Conservation (phyloP, 2,113 vertebrate genomes). For the Pseudorhombus dupliciocellatus region DNA sequence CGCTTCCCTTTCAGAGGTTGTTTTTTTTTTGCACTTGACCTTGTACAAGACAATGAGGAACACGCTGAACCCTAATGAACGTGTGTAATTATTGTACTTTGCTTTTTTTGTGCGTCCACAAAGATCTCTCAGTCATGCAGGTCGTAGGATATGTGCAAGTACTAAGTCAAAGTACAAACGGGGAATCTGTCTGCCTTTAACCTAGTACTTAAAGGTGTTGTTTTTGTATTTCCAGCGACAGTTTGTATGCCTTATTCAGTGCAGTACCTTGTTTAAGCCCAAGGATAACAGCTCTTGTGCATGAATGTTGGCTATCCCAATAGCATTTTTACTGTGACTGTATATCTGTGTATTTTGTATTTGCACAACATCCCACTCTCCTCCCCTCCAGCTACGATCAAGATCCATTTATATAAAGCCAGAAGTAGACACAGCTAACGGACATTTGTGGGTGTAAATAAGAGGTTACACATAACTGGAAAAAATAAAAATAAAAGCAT, state of each 20-base stretch:
- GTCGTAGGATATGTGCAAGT: constrained; percentile 35
- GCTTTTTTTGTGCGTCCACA: constrained; percentile 43
- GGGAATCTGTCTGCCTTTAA: constrained; percentile 37
- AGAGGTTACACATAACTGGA: constrained; percentile 36
- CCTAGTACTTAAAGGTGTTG: constrained; percentile 38
- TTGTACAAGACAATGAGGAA: constrained; percentile 54
- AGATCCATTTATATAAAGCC: constrained; percentile 45
- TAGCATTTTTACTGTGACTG: constrained; percentile 66
- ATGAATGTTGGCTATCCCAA: constrained; percentile 73
- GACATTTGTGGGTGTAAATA: constrained; percentile 58
- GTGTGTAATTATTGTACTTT: constrained; percentile 54
- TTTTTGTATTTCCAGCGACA: constrained; percentile 61
- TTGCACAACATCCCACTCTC: constrained; percentile 52
- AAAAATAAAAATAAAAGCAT: constrained; percentile 68
- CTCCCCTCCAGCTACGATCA: constrained; percentile 22
- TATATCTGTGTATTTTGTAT: constrained; percentile 70
- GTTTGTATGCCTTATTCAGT: constrained; percentile 71
- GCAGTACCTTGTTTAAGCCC: constrained; percentile 57
- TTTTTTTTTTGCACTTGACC: constrained; percentile 43
- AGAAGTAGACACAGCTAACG: constrained; percentile 40
- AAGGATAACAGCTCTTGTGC: constrained; percentile 63
- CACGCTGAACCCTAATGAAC: constrained; percentile 48
- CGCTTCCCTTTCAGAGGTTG: constrained; percentile 38
- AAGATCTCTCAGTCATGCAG: constrained; percentile 38
- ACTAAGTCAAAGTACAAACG: constrained; percentile 41